Evolutionary conservation across 2,113 vertebrate species (phyloP).

Genomic region (Spizaetus ornatus): DNA sequence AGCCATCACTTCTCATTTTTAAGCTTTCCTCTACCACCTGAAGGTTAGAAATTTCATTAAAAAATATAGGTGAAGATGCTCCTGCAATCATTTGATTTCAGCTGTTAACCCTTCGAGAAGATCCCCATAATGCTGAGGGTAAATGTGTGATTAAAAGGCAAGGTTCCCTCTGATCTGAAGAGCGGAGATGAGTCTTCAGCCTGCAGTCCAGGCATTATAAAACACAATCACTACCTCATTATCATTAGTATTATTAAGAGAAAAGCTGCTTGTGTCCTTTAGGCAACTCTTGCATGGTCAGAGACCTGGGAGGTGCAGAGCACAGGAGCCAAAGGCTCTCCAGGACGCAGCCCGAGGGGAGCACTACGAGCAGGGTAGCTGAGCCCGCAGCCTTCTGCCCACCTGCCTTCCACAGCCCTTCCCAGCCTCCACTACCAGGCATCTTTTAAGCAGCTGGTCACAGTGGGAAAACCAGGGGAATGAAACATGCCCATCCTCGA

Average conservation of each 20-base stretch:
- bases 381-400: neutral
- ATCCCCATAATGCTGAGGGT: neutral
- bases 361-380: accelerated
- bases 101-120: neutral
- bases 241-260: neutral
- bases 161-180: neutral
- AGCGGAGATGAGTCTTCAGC: neutral
- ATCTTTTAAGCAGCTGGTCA: neutral
- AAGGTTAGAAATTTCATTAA: conserved; percentile 54
- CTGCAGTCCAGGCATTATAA: neutral
- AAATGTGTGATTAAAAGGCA: neutral
- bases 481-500: accelerated
- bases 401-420: neutral
- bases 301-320: neutral
- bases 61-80: neutral
- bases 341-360: accelerated
- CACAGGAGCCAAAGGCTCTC: neutral
- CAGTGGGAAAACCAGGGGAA: neutral
- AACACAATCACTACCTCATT: neutral
- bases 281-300: accelerated
- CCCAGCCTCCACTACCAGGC: neutral
- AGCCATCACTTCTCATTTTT: neutral
- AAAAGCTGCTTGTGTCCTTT: neutral
- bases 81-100: neutral
- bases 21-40: conserved; percentile 21